Base-by-base conservation (phyloP, 2,113 vertebrate species). In the Anoplopoma fimbria region DNA sequence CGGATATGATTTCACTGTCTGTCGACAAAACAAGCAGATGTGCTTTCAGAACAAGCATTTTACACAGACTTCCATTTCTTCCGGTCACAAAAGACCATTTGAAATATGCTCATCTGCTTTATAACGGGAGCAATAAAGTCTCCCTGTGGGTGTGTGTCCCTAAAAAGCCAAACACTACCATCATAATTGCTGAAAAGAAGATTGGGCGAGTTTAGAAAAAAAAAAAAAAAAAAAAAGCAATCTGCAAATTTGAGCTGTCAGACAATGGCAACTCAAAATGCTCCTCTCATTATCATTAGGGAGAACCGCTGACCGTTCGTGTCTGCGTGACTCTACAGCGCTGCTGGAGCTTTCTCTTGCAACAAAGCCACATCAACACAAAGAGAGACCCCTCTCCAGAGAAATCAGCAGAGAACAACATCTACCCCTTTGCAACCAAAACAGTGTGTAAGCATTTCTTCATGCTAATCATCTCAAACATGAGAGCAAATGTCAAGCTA, bases 221-320 rank as follows among this genome's bases (percentile, higher is more conserved):
- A 27, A 19, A 14, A 19, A 88, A 25, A 38, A 34, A 36, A 42
- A 58, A 15, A 31, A 89, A 93, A 60, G 76, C 82, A 82, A 92
- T 93, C 83, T 85, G 76, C 81, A 85, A 92, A 85, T 85, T 87
- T 86, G 87, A 90, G 84, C 90, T 82, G 78, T 90, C 88, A 87
- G 83, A 92, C 83, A 85, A 79, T 58, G 49, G 75, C 79, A 62
- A 71, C 13, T 95, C 94, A 92, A 91, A 86, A 82, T 9, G 77
- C 67, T 91, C 60, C 77, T 81, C 79, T 90, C 85, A 89, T 92
- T 88, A 93, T 92, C 91, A 92, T 94, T 91, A 92, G 92, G 29
- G 74, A 82, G 87, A 93, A 92, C 64, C 15, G 88, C 91, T 93
- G 93, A 94, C 89, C 85, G 87, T 82, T 81, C 81, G 4, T 63